These are phyloP conservation scores for Cottus gobio DNA, from an alignment of 2,113 vertebrate genomes.

Conservation along the genomic window DNA sequence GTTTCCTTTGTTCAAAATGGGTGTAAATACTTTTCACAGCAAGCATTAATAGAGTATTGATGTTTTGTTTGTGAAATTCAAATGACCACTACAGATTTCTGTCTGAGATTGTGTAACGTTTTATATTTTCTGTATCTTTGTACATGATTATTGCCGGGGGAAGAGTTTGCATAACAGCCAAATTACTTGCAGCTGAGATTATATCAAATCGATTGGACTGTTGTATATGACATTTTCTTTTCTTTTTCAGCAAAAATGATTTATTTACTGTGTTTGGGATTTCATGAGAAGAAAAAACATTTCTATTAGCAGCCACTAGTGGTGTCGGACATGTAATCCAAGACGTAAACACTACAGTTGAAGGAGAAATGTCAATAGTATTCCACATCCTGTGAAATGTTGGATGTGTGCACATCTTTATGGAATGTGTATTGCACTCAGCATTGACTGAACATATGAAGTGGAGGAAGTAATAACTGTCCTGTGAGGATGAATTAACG, in stretches of 20 bases:
- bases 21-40: constrained; percentile 58
- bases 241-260: background rate
- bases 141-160: constrained; percentile 23
- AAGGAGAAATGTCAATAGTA: constrained; percentile 21
- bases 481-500: constrained; percentile 18
- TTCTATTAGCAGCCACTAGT: constrained; percentile 17
- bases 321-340: constrained; percentile 3
- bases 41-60: constrained; percentile 26
- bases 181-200: constrained; percentile 42
- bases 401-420: constrained; percentile 15
- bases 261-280: constrained; percentile 15
- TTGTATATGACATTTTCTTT: background rate
- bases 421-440: constrained; percentile 21
- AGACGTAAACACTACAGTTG: constrained; percentile 27
- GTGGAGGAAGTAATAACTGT: constrained; percentile 22
- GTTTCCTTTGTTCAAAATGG: constrained; percentile 15
- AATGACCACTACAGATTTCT: constrained; percentile 62
- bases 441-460: background rate
- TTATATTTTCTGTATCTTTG: constrained; percentile 42
- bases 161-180: constrained; percentile 13
- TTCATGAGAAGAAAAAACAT: constrained; percentile 1
- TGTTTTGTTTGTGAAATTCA: constrained; percentile 42
- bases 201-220: background rate
- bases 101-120: constrained; percentile 8
- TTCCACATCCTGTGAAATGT: constrained; percentile 27